Evolutionary conservation across 2,797 vertebrate genomes (phyloP), one percentile per base, ranked within the genome.

Genomic region (Cuniculus paca): DNA sequence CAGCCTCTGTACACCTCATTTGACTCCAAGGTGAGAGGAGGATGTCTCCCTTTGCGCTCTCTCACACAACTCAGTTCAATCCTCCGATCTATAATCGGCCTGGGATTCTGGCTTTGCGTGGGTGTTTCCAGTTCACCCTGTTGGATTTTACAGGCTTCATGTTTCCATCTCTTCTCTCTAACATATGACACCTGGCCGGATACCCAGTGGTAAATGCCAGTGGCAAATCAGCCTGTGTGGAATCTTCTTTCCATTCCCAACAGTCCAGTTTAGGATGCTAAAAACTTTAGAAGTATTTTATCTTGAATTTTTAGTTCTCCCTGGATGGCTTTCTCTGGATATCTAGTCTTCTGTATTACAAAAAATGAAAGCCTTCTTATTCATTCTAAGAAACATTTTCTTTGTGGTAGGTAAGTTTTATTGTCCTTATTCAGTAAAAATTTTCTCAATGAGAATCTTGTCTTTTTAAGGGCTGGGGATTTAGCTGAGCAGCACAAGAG

Each of bases 361-460:
- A 88, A 79, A 84, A 61, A 42, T 17, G 6, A n/a, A 94, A 88
- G 72, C 56, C n/a, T 42, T 72, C 60, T 34, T 48, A 80, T 48
- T 85, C 85, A 88, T 72, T 85, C 58, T 94, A 72, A 75, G 22
- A 74, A 65, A 75, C 22, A 78, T 81, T 65, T 80, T 84, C 34
- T 89, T 65, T 85, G 70, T 42, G 68, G 63, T 26, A 83, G 4
- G 17, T n/a, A 12, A 10, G 34, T 26, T 78, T 95, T 84, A 83
- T 90, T 70, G 91, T 61, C 75, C 93, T 94, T 60, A 80, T 39
- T 82, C 52, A 56, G 81, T n/a, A 95, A 75, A 74, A 72, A 77
- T 74, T 82, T 93, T 92, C 26, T 88, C 83, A 89, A 22, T 72
- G 34, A 79, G 48, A 94, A 93, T 48, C 20, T 95, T 90, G 13